Conservation (phyloP, 1,140 invertebrate species). For the Drosophila leontia region DNA sequence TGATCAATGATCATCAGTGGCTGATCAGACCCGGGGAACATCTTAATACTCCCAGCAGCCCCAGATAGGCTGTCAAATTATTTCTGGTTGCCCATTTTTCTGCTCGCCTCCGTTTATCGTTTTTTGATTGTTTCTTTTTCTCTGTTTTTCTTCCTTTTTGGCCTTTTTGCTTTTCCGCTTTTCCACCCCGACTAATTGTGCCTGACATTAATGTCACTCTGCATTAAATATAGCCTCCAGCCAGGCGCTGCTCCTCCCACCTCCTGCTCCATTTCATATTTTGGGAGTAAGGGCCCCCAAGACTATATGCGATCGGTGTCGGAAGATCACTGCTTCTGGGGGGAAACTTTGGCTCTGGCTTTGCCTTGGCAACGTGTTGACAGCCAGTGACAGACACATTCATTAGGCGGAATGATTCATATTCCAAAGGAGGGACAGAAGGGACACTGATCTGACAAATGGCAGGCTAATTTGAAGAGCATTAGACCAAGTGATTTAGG, state of each 20-base stretch:
- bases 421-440: conserved; percentile 24
- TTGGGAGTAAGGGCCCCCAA: conserved; percentile 55
- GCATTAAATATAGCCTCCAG: conserved; percentile 77
- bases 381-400: conserved; percentile 82
- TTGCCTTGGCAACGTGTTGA: conserved; percentile 73
- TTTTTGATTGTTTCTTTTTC: conserved; percentile 76
- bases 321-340: conserved; percentile 26
- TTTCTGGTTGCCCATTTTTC: conserved; percentile 60
- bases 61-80: conserved; percentile 68
- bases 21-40: conserved; percentile 34
- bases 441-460: conserved; percentile 54
- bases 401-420: conserved; percentile 82
- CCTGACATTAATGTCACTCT: conserved; percentile 80
- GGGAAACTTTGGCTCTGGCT: conserved; percentile 28
- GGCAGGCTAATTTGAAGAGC: conserved; percentile 63
- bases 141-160: conserved; percentile 43
- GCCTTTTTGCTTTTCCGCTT: conserved; percentile 53
- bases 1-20: conserved; percentile 57
- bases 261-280: conserved; percentile 75
- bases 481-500: conserved; percentile 74
- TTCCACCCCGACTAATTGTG: conserved; percentile 70
- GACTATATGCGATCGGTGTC: conserved; percentile 14
- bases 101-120: conserved; percentile 64
- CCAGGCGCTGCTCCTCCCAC: not conserved
- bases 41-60: conserved; percentile 15